Evolutionary conservation across 2,888 invertebrate genomes (phyloP).

Genomic region (Sesamia inferens): DNA sequence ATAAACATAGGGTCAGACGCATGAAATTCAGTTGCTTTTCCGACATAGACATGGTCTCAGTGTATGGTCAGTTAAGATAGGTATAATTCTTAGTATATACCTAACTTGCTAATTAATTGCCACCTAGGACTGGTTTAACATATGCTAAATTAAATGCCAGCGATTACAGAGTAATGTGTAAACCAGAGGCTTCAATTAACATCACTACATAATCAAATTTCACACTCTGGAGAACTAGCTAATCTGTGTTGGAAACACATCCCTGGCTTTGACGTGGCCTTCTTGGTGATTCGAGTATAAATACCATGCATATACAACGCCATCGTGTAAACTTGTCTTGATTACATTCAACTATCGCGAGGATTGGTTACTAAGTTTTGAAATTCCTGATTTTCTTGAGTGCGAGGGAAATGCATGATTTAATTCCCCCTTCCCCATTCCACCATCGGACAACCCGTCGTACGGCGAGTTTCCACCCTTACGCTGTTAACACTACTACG

Average conservation of each 20-base stretch:
- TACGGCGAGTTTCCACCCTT: too few species aligned
- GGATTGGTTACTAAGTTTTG: neutral
- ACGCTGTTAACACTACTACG: too few species aligned
- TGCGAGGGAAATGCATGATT: too few species aligned
- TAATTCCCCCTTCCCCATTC: too few species aligned
- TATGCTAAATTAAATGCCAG: conserved; percentile 21
- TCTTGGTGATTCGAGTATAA: conserved; percentile 56
- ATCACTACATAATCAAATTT: conserved; percentile 55
- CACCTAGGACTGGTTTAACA: neutral
- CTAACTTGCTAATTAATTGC: neutral
- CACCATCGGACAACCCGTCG: too few species aligned
- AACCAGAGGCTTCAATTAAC: conserved; percentile 38
- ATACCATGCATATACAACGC: conserved; percentile 5
- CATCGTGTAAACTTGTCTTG: conserved; percentile 35
- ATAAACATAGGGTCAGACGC: neutral
- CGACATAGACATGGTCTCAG: neutral
- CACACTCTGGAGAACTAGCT: conserved; percentile 46
- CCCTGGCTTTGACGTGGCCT: conserved; percentile 59
- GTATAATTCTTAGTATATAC: neutral
- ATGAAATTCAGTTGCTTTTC: neutral
- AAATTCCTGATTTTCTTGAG: neutral
- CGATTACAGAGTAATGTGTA: conserved; percentile 28
- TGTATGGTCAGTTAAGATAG: neutral
- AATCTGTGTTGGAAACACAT: conserved; percentile 49
- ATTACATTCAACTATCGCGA: conserved; percentile 15